Conservation (phyloP, 2,113 vertebrate genomes). For the Empidonax traillii region DNA sequence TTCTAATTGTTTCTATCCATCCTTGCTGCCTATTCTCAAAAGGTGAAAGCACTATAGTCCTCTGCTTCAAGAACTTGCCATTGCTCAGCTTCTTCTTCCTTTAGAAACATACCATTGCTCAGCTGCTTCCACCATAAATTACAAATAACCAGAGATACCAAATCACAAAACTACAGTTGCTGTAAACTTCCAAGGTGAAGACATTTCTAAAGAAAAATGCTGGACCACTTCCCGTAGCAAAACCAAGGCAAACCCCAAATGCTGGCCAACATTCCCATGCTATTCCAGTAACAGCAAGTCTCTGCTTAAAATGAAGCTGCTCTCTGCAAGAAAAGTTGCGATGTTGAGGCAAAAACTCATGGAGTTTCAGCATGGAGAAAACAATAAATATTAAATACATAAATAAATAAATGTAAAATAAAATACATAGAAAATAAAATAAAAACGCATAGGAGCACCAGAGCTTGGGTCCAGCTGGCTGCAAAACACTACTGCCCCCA, state of each 20-base stretch:
- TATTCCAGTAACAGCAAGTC: not conserved
- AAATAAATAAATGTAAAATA: no score
- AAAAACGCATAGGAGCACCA: accelerated
- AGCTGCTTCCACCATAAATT: not conserved
- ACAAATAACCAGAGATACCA: not conserved
- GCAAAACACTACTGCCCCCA: accelerated
- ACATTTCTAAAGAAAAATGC: not conserved
- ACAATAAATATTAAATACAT: no score
- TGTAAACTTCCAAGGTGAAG: not conserved
- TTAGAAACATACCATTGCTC: not conserved
- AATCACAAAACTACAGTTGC: not conserved
- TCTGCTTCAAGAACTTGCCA: not conserved
- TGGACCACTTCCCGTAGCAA: not conserved
- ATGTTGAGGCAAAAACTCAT: not conserved
- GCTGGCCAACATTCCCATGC: not conserved
- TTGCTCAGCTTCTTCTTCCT: not conserved
- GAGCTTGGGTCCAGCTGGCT: not conserved
- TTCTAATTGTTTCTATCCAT: not conserved
- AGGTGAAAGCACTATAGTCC: not conserved
- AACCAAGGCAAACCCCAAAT: not conserved
- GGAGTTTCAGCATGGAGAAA: not conserved
- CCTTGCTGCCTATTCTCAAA: not conserved
- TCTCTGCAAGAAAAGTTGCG: not conserved
- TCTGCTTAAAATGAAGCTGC: not conserved
- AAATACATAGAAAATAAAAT: not conserved